Conservation (phyloP, 2,888 invertebrate species). For the Sarcophaga carnaria region DNA sequence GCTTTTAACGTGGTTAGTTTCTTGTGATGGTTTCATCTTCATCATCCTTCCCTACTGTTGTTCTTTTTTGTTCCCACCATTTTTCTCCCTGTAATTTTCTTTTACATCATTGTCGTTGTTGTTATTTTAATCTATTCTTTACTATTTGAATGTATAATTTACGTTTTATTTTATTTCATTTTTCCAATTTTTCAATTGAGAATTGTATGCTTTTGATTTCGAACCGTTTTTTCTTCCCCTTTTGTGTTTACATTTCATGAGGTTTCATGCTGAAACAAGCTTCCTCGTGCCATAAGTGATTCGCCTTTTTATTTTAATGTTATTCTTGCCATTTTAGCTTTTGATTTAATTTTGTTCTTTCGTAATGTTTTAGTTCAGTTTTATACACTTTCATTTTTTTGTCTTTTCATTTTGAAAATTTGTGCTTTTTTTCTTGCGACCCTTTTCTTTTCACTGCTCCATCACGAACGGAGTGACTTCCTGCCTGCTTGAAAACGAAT, state of each 20-base stretch:
- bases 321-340: constrained; percentile 56
- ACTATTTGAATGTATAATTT: constrained; percentile 69
- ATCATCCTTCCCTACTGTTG: background rate
- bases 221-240: background rate
- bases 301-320: constrained; percentile 66
- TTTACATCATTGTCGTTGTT: background rate
- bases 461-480: constrained; percentile 45
- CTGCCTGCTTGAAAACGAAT: constrained; percentile 35
- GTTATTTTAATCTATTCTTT: constrained; percentile 59
- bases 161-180: constrained; percentile 54
- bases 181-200: constrained; percentile 66
- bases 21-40: constrained; percentile 17
- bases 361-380: constrained; percentile 38
- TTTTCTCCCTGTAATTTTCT: constrained; percentile 15
- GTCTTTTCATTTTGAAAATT: background rate
- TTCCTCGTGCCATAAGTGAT: constrained; percentile 66
- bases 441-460: constrained; percentile 46
- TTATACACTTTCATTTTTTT: constrained; percentile 46
- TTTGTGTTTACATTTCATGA: constrained; percentile 34
- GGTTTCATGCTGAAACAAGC: constrained; percentile 60
- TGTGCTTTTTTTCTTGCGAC: constrained; percentile 46
- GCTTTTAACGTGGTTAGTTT: constrained; percentile 58
- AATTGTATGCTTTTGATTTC: constrained; percentile 52
- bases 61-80: background rate
- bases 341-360: constrained; percentile 6